Evolutionary conservation across 2,113 vertebrate genomes (phyloP).

Genomic region (Sisor rabdophorus): DNA sequence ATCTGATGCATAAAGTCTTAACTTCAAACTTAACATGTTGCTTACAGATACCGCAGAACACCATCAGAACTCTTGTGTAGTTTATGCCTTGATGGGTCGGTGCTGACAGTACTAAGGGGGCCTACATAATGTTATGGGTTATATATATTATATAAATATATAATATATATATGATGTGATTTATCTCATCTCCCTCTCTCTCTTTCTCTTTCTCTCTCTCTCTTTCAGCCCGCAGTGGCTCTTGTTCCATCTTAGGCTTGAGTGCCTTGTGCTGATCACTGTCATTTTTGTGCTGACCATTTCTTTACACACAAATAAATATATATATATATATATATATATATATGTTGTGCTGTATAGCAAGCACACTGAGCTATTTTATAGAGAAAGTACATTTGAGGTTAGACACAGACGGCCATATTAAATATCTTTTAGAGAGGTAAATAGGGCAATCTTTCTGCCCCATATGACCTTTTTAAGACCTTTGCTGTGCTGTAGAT

Average conservation of each 20-base stretch:
- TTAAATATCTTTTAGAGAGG: neutral
- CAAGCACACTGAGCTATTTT: neutral
- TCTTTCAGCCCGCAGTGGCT: neutral
- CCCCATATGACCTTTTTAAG: neutral
- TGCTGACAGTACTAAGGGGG: neutral
- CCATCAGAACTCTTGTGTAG: neutral
- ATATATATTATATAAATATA: neutral
- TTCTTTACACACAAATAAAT: neutral
- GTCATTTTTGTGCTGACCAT: constrained; percentile 18
- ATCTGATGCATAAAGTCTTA: neutral
- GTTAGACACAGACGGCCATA: neutral
- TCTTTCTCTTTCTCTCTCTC: too few relatives aligned
- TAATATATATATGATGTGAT: too few relatives aligned
- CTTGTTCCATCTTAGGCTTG: constrained; percentile 24
- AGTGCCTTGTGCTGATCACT: constrained; percentile 30
- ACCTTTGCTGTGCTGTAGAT: neutral
- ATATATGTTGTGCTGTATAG: constrained; percentile 12
- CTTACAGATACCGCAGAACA: neutral
- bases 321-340: too few relatives aligned
- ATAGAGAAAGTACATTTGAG: neutral
- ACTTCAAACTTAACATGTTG: neutral
- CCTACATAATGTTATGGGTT: neutral
- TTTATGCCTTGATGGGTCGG: neutral
- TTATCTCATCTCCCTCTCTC: too few relatives aligned
- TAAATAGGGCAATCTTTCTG: neutral